A percentile compares a stretch with the other conserved stretches of the same genome.
phyloP scores from a whole-genome alignment of 2,888 invertebrate genomes.

The Drosophila siamana region DNA sequence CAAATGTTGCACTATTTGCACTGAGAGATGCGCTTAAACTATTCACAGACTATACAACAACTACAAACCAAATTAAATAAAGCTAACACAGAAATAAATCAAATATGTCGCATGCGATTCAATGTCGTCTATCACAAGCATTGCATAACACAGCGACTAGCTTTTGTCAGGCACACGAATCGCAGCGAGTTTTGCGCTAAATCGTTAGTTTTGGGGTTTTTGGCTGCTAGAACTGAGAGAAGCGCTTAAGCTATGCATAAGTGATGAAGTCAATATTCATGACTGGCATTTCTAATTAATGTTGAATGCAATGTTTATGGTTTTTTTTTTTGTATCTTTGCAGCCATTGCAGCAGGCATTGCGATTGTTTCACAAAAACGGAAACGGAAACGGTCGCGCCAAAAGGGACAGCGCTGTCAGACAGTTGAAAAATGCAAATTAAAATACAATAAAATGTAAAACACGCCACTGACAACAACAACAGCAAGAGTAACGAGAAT shows the following conservation, averaged over 20 bases:
- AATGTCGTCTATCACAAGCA: too few relatives aligned
- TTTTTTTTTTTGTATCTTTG: slow-evolving; percentile 35
- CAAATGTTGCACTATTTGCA: too few relatives aligned
- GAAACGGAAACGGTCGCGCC: slow-evolving; percentile 56
- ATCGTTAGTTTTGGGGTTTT: not conserved
- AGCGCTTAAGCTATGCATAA: not conserved
- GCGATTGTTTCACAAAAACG: slow-evolving; percentile 37
- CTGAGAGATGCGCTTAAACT: too few relatives aligned
- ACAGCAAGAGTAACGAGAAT: not conserved
- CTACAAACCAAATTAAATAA: too few relatives aligned
- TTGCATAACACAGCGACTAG: not conserved
- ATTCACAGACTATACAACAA: too few relatives aligned
- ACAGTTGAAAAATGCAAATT: slow-evolving; percentile 75
- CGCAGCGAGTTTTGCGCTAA: not conserved
- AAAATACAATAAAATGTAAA: slow-evolving; percentile 80
- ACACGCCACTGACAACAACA: slow-evolving; percentile 37
- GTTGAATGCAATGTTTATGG: slow-evolving; percentile 24
- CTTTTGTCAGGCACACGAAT: not conserved
- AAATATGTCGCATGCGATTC: too few relatives aligned
- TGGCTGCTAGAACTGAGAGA: not conserved
- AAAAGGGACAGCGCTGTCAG: slow-evolving; percentile 34
- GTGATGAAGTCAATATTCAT: slow-evolving; percentile 3
- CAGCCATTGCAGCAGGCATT: slow-evolving; percentile 26
- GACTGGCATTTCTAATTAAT: slow-evolving; percentile 29
- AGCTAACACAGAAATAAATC: too few relatives aligned